A percentile compares a stretch with the other conserved stretches of the same genome.
phyloP scores from a whole-genome alignment of 2,797 vertebrate genomes.

The Eremophila alpestris region DNA sequence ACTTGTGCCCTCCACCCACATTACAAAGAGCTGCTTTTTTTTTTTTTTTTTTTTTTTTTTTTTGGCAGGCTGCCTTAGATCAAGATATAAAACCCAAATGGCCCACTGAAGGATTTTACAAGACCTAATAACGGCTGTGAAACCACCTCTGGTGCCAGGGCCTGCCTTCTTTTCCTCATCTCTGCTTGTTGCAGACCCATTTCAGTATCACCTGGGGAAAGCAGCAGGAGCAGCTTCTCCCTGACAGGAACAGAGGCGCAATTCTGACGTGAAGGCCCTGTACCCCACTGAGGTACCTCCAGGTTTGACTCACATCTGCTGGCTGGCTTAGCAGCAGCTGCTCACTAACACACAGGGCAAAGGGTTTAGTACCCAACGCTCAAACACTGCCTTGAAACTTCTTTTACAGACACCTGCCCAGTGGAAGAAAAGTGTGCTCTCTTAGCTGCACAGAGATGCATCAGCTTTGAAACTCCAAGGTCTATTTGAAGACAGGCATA shows the following conservation, averaged over 20 bases:
- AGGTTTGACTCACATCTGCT: neutral
- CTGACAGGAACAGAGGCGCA: neutral
- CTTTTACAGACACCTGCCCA: neutral
- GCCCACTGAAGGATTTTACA: neutral
- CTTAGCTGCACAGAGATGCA: no score
- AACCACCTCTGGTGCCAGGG: neutral
- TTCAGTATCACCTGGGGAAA: neutral
- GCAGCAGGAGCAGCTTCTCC: neutral
- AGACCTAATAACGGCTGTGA: neutral
- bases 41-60: neutral
- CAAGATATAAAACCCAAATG: neutral
- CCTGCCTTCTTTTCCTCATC: neutral
- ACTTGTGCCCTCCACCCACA: neutral
- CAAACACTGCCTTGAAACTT: neutral
- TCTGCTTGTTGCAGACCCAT: neutral
- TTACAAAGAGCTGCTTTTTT: neutral
- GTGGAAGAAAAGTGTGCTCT: neutral
- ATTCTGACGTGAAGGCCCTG: neutral
- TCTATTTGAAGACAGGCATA: neutral
- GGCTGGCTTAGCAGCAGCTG: neutral
- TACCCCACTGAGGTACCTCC: neutral
- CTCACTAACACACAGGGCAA: neutral
- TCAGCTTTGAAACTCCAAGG: neutral
- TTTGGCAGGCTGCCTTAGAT: neutral
- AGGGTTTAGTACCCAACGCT: neutral